Conservation (phyloP, 2,888 invertebrate species). For the Tillus elongatus region DNA sequence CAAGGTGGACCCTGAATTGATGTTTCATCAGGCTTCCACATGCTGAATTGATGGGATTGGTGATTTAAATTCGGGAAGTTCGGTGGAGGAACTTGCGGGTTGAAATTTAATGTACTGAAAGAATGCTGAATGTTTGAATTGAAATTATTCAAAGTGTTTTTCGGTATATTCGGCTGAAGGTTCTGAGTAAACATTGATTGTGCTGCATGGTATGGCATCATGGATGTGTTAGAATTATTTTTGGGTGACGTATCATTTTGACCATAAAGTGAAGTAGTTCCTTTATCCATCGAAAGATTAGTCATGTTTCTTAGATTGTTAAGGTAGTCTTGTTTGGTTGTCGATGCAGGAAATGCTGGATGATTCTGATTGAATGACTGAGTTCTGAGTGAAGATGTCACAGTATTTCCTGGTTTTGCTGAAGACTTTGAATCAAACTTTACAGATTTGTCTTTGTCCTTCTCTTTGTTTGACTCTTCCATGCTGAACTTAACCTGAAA, state of each 20-base stretch:
- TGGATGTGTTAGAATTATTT: no score
- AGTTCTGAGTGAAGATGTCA: conserved; percentile 20
- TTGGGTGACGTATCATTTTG: no score
- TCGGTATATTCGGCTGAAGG: conserved; percentile 14
- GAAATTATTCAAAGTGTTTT: conserved; percentile 2
- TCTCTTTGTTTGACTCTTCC: conserved; percentile 29
- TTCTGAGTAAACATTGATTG: not conserved
- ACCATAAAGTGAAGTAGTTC: no score
- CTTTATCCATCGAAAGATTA: conserved; percentile 19
- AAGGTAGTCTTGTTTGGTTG: conserved; percentile 26
- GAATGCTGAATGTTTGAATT: not conserved
- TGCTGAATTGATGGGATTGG: conserved; percentile 1
- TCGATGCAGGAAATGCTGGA: conserved; percentile 23
- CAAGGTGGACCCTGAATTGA: conserved; percentile 10
- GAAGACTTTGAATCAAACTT: conserved; percentile 25
- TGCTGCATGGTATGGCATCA: no score
- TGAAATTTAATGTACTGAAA: not conserved
- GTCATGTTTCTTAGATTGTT: conserved; percentile 28
- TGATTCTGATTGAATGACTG: conserved; percentile 28
- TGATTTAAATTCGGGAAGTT: not conserved
- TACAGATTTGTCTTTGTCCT: conserved; percentile 28
- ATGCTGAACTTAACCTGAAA: conserved; percentile 38
- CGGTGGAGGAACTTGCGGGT: not conserved
- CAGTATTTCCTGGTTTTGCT: conserved; percentile 13
- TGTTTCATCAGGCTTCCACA: conserved; percentile 3